phyloP scores from a whole-genome alignment of 2,888 invertebrate genomes.

The Cerceris ruficornis region DNA sequence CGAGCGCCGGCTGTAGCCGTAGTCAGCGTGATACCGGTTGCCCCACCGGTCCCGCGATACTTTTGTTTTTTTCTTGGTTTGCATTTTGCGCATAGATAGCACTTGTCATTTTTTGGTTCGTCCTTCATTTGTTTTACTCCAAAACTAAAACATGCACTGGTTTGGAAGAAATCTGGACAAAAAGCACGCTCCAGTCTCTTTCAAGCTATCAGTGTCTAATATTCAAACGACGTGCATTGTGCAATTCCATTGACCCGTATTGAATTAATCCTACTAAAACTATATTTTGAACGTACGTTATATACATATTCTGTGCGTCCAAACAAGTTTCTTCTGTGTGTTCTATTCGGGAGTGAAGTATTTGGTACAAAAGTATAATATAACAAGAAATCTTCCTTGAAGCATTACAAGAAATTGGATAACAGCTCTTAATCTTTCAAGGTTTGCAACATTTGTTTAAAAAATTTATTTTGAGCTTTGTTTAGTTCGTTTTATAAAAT shows the following conservation, averaged over 20 bases:
- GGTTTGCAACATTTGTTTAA: slow-evolving; percentile 26
- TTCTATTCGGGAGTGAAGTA: too few relatives aligned
- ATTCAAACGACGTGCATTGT: slow-evolving; percentile 2
- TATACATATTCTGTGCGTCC: too few relatives aligned
- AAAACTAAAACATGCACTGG: slow-evolving; percentile 26
- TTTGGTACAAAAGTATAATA: slow-evolving; percentile 18
- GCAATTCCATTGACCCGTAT: too few relatives aligned
- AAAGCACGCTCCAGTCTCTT: slow-evolving; percentile 22
- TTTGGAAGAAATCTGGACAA: slow-evolving; percentile 22
- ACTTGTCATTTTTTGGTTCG: slow-evolving; percentile 30
- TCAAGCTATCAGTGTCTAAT: slow-evolving; percentile 21
- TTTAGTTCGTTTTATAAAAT: slow-evolving; percentile 33
- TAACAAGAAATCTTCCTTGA: slow-evolving; percentile 32
- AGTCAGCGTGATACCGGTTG: slow-evolving; percentile 25
- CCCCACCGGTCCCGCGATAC: slow-evolving; percentile 19
- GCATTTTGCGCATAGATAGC: slow-evolving; percentile 30
- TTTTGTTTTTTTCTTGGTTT: slow-evolving; percentile 28
- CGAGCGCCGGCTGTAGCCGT: slow-evolving; percentile 21
- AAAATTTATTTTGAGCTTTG: slow-evolving; percentile 26
- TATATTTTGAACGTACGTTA: too few relatives aligned
- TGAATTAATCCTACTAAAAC: too few relatives aligned
- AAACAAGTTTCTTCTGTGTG: too few relatives aligned
- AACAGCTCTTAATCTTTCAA: slow-evolving; percentile 37
- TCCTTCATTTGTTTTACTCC: slow-evolving; percentile 26
- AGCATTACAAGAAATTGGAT: slow-evolving; percentile 30